Evolutionary conservation across 2,888 invertebrate genomes (phyloP), one percentile per base, ranked within the genome.

Genomic region (Gymnocheta viridis): DNA sequence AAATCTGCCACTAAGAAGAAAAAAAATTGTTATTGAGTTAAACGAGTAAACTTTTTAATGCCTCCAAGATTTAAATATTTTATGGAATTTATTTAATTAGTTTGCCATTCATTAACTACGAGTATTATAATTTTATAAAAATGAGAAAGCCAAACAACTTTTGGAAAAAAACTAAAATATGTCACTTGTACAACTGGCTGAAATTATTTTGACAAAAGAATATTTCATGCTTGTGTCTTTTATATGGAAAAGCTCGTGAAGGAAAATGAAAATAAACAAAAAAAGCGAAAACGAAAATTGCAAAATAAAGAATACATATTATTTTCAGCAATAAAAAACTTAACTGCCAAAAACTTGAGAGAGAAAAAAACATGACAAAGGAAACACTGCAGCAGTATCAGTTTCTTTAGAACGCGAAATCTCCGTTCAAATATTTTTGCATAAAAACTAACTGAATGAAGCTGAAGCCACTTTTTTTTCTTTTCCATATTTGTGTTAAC

Each of bases 391-490:
- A 22, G 19, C 56, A 6, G 70, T 58, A 56, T 70, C 44, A 70
- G 32, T 32, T 58, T 44, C 44, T 10, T 32, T n/a, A 41, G 38
- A 64, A 56, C 44, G 38, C 32, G 12, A 64, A 56, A 56, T 47
- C 44, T 56, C 22, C 14, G 14, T 54, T 41, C 29, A 56, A 49
- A 79, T 54, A 70, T 62, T 79, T 79, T 72, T 64, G 41, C 80
- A 80, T 67, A 66, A 41, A 60, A 73, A 29, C 27, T 38, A 80
- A 72, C n/a, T 70, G 70, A 51, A 54, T 64, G 19, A 69, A 49
- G 35, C 58, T 19, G 41, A 49, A 67, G 49, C 49, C 73, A 73
- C 49, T 73, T 73, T 44, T 60, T 60, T 80, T 73, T 80, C 38
- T 73, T 73, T 80, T 67, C 73, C 67, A 41, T 58, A 58, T 73